Evolutionary conservation across 2,113 vertebrate species (phyloP), one percentile per base, ranked within the genome.

Genomic region (Pterophyllum scalare): DNA sequence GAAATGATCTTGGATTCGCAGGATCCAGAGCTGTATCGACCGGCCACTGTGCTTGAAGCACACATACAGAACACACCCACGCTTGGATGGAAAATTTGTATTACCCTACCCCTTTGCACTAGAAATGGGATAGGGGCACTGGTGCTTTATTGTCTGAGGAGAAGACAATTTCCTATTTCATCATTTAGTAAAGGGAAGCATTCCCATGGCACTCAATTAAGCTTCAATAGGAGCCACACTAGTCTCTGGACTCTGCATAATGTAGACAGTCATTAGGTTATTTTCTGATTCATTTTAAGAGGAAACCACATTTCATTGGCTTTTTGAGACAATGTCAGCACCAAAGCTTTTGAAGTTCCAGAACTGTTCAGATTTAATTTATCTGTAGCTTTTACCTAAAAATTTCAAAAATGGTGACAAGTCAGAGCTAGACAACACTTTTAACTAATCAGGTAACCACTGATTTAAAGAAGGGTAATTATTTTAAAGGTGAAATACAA

Each of bases 1-100:
- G 88, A 93, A 95, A 95, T 79, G 88, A 93, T 92, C 89, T 93
- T 20, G 33, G 74, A 84, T 87, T 72, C 84, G 86, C 57, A n/a
- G 60, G 59, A 83, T 92, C 59, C 38, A 22, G 82, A 88, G 85
- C 33, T 61, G 40, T 88, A 92, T 92, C 65, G 91, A 93, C 88
- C 13, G 4, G 61, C 43, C 40, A 11, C n/a, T 87, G 75, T 64
- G 70, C 77, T 85, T 38, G 33, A 62, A 64, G 58, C 40, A 40
- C 78, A 89, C 59, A 75, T 31, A 83, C 35, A 88, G 59, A 76
- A 67, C 65, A 78, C 24, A 67, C n/a, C 67, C 40, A 56, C 15
- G 49, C 58, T 80, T 57, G 75, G 77, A 87, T 81, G 79, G 54
- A 78, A 46, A 80, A 74, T 77, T 77, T 81, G 35, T 82, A 60